Evolutionary conservation across 2,888 invertebrate species (phyloP), one percentile per base, ranked within the genome.

Genomic region (Cephus sareptanus): DNA sequence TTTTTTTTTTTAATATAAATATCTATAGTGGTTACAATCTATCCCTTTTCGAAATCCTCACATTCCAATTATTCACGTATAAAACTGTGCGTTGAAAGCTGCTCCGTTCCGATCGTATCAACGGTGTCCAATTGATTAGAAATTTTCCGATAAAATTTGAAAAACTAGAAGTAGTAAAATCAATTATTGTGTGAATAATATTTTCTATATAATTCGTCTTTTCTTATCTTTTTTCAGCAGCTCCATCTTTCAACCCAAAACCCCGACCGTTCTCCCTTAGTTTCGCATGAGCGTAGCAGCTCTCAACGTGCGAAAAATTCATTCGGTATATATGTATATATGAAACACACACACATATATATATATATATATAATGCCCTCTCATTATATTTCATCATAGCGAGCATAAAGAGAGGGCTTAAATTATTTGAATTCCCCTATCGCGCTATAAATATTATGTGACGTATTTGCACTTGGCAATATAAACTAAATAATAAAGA

Each of bases 231-330:
- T 92, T 93, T 94, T 92, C 94, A 94, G 94, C 93, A 92, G 91
- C 91, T 91, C 92, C 92, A 90, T 92, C 93, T 91, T 94, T 93
- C 92, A 94, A 94, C 92, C 92, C 93, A 86, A 93, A 93, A 92
- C 94, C 93, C 85, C 92, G 93, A 91, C 94, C 94, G 79, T 94
- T 94, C 90, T 94, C 93, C 92, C 91, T 93, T 87, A 92, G 92
- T 87, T 88, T 92, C 88, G 92, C 93, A 90, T 92, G 92, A 92
- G 87, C 86, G 83, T 85, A 79, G 88, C 89, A 91, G 90, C 91
- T 91, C 90, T 90, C 90, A 87, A 88, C 87, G 84, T 34, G 71
- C 71, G 56, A 56, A 56, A 56, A 56, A 23, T 56, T 56, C 23
- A 56, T 56, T 1, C 23, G 23, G 6, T 56, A 56, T 56, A 56